Conservation (phyloP, 2,888 invertebrate genomes). For the Ormia ochracea region DNA sequence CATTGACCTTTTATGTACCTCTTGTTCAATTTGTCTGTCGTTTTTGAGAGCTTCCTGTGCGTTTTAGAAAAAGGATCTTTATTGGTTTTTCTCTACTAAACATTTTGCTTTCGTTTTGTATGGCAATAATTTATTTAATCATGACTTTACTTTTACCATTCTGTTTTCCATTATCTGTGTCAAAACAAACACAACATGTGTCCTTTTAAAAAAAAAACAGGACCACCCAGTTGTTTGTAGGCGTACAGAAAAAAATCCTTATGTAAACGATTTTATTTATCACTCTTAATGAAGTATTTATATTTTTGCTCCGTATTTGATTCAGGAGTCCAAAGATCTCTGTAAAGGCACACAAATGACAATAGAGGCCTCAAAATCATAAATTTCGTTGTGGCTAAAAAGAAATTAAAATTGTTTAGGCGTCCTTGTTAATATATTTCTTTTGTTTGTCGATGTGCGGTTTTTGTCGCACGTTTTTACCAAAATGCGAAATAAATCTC, state of each 20-base stretch:
- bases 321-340: background rate
- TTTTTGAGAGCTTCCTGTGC: constrained; percentile 25
- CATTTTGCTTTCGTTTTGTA: constrained; percentile 30
- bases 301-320: background rate
- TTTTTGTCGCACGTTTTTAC: constrained; percentile 1
- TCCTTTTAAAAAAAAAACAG: background rate
- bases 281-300: background rate
- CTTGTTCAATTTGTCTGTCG: background rate
- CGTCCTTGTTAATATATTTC: constrained; percentile 22
- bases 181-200: constrained; percentile 51
- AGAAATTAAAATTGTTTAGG: constrained; percentile 7
- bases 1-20: background rate
- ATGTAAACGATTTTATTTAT: background rate
- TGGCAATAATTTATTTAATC: constrained; percentile 36
- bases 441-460: background rate
- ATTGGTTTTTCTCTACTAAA: background rate
- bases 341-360: background rate
- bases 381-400: constrained; percentile 52
- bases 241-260: too few species aligned
- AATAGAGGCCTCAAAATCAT: constrained; percentile 43
- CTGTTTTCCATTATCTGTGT: constrained; percentile 38
- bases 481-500: constrained; percentile 47
- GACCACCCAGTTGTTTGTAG: constrained; percentile 19
- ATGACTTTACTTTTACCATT: background rate
- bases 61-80: background rate